Evolutionary conservation across 2,113 vertebrate species (phyloP).

Genomic region (Petroica traversi): DNA sequence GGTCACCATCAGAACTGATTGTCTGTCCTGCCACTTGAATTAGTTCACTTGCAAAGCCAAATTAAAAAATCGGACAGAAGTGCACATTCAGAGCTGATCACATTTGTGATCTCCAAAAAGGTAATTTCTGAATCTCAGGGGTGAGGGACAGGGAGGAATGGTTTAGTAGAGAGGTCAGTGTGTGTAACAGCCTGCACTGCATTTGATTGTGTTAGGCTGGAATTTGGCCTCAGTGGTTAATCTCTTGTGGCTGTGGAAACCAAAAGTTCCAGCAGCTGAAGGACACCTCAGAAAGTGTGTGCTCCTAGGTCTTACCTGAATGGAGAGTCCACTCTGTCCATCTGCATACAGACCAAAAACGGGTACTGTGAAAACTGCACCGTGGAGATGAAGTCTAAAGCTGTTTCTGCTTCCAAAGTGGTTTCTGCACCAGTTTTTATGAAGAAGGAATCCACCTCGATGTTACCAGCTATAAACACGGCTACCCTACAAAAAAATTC

Average conservation of each 20-base stretch:
- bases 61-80: not conserved
- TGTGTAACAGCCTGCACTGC: not conserved
- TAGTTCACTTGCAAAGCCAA: not conserved
- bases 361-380: slow-evolving; percentile 98
- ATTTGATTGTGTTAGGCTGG: not conserved
- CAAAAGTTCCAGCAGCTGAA: not conserved
- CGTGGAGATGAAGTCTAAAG: slow-evolving; percentile 90
- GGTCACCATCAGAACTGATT: not conserved
- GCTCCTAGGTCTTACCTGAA: slow-evolving; percentile 79
- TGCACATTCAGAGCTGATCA: not conserved
- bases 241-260: not conserved
- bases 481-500: slow-evolving; percentile 78
- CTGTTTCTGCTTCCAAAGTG: slow-evolving; percentile 82
- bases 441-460: slow-evolving; percentile 88
- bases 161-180: not conserved
- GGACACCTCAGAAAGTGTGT: not conserved
- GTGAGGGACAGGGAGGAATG: not conserved
- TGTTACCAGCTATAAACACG: slow-evolving; percentile 77
- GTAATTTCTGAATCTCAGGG: not conserved
- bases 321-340: slow-evolving; percentile 87
- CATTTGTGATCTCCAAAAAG: not conserved
- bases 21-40: not conserved
- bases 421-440: slow-evolving; percentile 85
- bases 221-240: not conserved
- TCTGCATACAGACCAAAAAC: slow-evolving; percentile 96